phyloP scores from a whole-genome alignment of 2,888 invertebrate species.

The Leucania comma region DNA sequence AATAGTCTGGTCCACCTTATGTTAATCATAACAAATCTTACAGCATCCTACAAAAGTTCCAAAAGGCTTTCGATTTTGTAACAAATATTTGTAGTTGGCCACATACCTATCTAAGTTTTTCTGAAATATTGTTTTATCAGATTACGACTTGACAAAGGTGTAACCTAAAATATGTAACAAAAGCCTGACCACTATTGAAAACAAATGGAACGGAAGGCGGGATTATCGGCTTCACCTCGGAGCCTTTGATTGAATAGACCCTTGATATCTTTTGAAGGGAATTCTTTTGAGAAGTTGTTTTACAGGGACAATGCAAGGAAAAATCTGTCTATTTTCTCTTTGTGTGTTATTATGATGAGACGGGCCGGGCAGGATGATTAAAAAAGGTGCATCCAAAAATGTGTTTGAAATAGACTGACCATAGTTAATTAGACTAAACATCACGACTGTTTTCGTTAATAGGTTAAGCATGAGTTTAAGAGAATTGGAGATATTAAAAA shows the following conservation, averaged over 20 bases:
- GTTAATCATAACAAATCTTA: too few species aligned
- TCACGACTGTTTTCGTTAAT: too few species aligned
- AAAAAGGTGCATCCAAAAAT: not conserved
- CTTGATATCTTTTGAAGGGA: conserved; percentile 53
- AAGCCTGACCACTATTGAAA: conserved; percentile 64
- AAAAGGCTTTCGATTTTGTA: not conserved
- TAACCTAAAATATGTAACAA: conserved; percentile 55
- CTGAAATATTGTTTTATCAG: conserved; percentile 1
- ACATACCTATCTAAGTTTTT: not conserved
- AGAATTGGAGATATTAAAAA: too few species aligned
- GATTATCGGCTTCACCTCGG: conserved; percentile 64
- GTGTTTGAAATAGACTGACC: too few species aligned
- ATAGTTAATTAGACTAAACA: too few species aligned
- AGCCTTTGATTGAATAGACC: conserved; percentile 66
- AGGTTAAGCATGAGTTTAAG: too few species aligned
- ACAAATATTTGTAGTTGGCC: too few species aligned
- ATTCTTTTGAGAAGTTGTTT: conserved; percentile 44
- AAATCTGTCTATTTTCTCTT: conserved; percentile 33
- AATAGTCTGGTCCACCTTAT: too few species aligned
- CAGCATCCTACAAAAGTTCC: not conserved
- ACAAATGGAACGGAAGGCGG: conserved; percentile 68
- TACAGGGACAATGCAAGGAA: conserved; percentile 47
- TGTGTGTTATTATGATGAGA: conserved; percentile 2
- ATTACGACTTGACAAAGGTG: conserved; percentile 11
- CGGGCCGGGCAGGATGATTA: not conserved